Base-by-base conservation (phyloP, 2,113 vertebrate genomes). In the Mesembrinibis cayennensis region DNA sequence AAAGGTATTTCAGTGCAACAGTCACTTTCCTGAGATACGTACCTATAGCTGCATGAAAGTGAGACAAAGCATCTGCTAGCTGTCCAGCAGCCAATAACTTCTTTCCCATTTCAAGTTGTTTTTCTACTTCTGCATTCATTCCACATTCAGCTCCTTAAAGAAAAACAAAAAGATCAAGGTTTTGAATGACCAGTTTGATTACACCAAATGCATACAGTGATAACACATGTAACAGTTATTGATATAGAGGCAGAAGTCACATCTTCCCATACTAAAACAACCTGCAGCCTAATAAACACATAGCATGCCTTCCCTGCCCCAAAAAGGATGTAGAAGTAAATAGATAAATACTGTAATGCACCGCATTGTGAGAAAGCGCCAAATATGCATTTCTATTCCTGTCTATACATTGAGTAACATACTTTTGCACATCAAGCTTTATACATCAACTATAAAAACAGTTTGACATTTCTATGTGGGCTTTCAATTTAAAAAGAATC, bases 21-120 rank as follows among this genome's bases (percentile, higher is more conserved):
- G 26, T 27, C 23, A 29, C 30, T 7, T 84, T 71, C 59, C 52
- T 29, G 8, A 80, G 77, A 94, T 89, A 98, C 99, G 36, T 82
- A 99, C 99, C 99, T 90, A 99, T 99, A 89, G 99, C 99, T 2
- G 99, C 99, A 26, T 99, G 99, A 77, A 99, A 99, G 94, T 99
- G 99, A 66, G 99, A 99, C 69, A 99, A 98, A 5, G 99, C 99
- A 87, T 99, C 99, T 4, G 99, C 99, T 7, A 99, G 98, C 96
- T 99, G 99, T 62, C 99, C 99, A 56, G 99, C 99, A 85, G 99
- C 99, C 62, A 99, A 96, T 55, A 99, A 98, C 32, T 99, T 99
- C 98, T 99, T 99, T 38, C 99, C 99, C 99, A 99, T 98, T 97
- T 99, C 99, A 93, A 99, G 98, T 16, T 99, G 99, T 73, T 98